phyloP scores from a whole-genome alignment of 2,113 vertebrate species.

The Phasianus colchicus region DNA sequence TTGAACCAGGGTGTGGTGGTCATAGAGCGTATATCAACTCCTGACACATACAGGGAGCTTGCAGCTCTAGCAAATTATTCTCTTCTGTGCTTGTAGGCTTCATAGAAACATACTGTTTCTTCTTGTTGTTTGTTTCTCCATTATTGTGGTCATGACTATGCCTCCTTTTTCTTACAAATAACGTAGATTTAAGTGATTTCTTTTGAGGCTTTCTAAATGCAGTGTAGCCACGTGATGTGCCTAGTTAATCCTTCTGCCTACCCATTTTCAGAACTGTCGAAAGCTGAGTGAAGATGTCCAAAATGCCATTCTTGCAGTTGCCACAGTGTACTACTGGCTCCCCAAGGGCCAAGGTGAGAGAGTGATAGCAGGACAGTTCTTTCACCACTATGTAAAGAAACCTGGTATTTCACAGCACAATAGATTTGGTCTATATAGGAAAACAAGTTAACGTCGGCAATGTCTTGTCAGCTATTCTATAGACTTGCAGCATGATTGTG shows the following conservation, averaged over 20 bases:
- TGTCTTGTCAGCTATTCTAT: background rate
- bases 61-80: background rate
- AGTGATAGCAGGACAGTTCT: background rate
- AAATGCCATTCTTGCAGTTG: conserved; percentile 81
- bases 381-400: background rate
- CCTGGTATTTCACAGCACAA: background rate
- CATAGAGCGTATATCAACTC: background rate
- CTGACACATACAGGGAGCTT: background rate
- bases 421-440: background rate
- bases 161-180: background rate
- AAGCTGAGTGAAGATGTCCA: conserved; percentile 80
- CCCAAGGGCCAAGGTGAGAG: conserved; percentile 91
- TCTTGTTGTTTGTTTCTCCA: background rate
- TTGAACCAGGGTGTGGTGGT: background rate
- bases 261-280: conserved; percentile 77
- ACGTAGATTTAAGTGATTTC: background rate
- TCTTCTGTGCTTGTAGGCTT: background rate
- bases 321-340: conserved; percentile 87
- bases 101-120: background rate
- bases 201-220: background rate
- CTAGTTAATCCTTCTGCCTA: background rate
- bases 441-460: background rate
- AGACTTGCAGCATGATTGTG: background rate
- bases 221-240: accelerated
- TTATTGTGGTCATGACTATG: background rate